A percentile compares a stretch with the other conserved stretches of the same genome.
Evolutionary conservation across 2,113 vertebrate genomes (phyloP).

Genomic region (Mugil cephalus): DNA sequence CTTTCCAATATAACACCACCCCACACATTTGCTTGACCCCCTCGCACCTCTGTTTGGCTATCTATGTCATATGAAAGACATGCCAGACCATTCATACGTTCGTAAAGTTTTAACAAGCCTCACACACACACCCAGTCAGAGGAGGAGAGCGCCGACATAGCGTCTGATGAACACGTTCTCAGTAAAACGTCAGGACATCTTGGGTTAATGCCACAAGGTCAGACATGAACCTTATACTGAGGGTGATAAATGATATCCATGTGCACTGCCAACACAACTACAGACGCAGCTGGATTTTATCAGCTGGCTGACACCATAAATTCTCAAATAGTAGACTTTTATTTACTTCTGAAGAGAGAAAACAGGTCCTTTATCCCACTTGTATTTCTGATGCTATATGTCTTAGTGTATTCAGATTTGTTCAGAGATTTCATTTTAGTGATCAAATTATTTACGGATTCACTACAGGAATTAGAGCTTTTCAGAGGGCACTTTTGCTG

Average conservation of each 20-base stretch:
- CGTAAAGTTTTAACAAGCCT: conserved; percentile 69
- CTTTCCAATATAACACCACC: conserved; percentile 21
- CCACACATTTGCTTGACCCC: conserved; percentile 41
- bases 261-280: background rate
- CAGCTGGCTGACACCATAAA: conserved; percentile 11
- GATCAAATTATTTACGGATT: no score
- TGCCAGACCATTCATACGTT: conserved; percentile 51
- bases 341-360: conserved; percentile 4
- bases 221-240: conserved; percentile 22
- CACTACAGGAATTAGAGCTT: no score
- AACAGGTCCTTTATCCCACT: background rate
- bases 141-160: conserved; percentile 29
- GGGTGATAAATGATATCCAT: conserved; percentile 25
- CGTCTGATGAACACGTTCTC: conserved; percentile 49
- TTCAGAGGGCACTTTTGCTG: no score
- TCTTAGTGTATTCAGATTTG: background rate
- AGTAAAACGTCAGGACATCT: conserved; percentile 40
- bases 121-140: conserved; percentile 49
- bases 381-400: conserved; percentile 6
- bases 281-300: conserved; percentile 21
- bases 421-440: no score
- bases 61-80: conserved; percentile 54
- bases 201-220: conserved; percentile 35
- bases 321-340: conserved; percentile 28
- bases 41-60: conserved; percentile 39